Evolutionary conservation across 2,113 vertebrate species (phyloP), one percentile per base, ranked within the genome.

Genomic region (Nibea coibor): DNA sequence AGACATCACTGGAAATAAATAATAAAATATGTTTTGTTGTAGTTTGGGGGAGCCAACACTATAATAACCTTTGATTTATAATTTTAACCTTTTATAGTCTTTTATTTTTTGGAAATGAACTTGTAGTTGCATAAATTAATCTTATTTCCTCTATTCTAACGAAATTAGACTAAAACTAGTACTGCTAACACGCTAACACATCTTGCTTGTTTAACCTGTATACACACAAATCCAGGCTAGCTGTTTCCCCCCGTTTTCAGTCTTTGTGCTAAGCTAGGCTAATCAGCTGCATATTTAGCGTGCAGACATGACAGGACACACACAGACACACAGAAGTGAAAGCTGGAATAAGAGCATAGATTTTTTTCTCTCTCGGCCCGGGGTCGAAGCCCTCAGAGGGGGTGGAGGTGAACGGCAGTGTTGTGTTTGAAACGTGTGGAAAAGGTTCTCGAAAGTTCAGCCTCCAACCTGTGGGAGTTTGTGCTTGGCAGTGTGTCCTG

Each of bases 381-480:
- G 20, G 22, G 95, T 66, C 15, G 59, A 24, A 59, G n/a, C 26
- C 20, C 35, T 61, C 51, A 0, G 16, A 8, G 39, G 61, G 63
- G 43, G 22, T 12, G 59, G 19, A 35, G 35, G 35, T 39, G 35
- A 65, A 82, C 75, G 15, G 68, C 63, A 22, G 31, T 61, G 84
- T 76, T 83, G 78, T 72, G 82, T 82, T 81, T 82, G 43, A 88
- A 82, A 81, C 1, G 81, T 82, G 83, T 84, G 54, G 63, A 78
- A 79, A 84, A 83, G 88, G 84, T 87, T 83, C 19, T 73, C 17
- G 28, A 65, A 58, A 87, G 88, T 92, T 87, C 89, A 88, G n/a
- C 61, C 67, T 47, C 51, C 54, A 48, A 70, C 75, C 72, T 81
- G 83, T 73, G 87, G 83, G 89, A 88, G 80, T 79, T 42, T 64